Evolutionary conservation across 2,888 invertebrate species (phyloP).

Genomic region (Philereme vetulata): DNA sequence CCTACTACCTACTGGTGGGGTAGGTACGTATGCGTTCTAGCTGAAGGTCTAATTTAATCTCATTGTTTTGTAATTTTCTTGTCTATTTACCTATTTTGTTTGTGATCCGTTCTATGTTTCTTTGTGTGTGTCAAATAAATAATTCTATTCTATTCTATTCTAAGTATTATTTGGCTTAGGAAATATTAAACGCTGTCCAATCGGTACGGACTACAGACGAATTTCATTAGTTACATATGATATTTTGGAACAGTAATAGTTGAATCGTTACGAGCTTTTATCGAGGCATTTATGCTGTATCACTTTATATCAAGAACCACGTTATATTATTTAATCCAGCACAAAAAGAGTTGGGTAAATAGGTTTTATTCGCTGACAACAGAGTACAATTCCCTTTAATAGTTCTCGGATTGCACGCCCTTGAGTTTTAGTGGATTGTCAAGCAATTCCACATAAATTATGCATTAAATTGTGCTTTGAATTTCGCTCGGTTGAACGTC

Average conservation of each 20-base stretch:
- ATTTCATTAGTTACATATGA: background rate
- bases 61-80: too few relatives aligned
- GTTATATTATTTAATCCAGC: background rate
- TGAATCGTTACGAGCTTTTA: constrained; percentile 6
- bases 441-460: constrained; percentile 34
- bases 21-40: too few relatives aligned
- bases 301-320: background rate
- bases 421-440: constrained; percentile 34
- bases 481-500: constrained; percentile 30
- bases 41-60: too few relatives aligned
- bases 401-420: constrained; percentile 23
- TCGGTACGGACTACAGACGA: too few relatives aligned
- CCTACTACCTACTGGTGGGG: too few relatives aligned
- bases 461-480: constrained; percentile 33
- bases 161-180: too few relatives aligned
- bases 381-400: background rate
- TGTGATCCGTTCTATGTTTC: too few relatives aligned
- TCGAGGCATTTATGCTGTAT: background rate
- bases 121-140: too few relatives aligned
- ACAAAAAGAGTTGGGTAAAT: background rate
- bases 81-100: too few relatives aligned
- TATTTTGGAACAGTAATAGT: constrained; percentile 1
- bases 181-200: too few relatives aligned
- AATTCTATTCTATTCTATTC: too few relatives aligned
- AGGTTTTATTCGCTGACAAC: background rate